Conservation (phyloP, 2,888 invertebrate species). For the Eilema griseolum region DNA sequence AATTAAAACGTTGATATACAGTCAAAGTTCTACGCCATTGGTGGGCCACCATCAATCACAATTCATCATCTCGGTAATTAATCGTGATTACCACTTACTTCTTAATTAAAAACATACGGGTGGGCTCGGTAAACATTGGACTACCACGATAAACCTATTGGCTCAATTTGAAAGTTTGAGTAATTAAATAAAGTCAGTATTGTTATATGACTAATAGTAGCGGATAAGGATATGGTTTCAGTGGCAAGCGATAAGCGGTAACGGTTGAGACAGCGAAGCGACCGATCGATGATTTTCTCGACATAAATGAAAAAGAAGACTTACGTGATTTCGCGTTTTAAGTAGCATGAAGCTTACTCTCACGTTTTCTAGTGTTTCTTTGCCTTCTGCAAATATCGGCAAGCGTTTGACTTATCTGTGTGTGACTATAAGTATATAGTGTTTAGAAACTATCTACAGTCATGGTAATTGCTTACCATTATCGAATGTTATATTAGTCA, state of each 20-base stretch:
- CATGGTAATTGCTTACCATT: too few species aligned
- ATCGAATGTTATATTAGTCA: too few species aligned
- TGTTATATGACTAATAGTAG: slow-evolving; percentile 2
- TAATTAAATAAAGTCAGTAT: slow-evolving; percentile 40
- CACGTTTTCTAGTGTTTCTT: neutral
- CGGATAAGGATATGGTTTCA: neutral
- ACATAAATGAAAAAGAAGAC: neutral
- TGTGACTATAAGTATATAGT: too few species aligned
- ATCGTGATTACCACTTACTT: slow-evolving; percentile 49
- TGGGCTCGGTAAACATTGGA: slow-evolving; percentile 42
- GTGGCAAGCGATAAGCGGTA: neutral
- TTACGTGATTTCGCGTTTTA: too few species aligned
- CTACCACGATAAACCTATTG: slow-evolving; percentile 43
- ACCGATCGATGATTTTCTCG: neutral
- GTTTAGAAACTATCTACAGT: neutral
- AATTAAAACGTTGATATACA: neutral
- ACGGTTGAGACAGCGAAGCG: neutral
- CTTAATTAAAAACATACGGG: slow-evolving; percentile 69
- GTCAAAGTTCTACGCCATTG: slow-evolving; percentile 6
- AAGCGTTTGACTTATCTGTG: neutral
- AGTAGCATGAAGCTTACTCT: neutral
- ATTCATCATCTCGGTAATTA: slow-evolving; percentile 41
- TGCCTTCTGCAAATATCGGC: too few species aligned
- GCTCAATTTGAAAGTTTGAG: slow-evolving; percentile 45
- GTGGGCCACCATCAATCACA: slow-evolving; percentile 38